Percentiles rank a stretch among this genome's conserved stretches.
These are phyloP conservation scores for Helicoverpa armigera DNA, from an alignment of 1,140 invertebrate genomes.

Conservation along the genomic window DNA sequence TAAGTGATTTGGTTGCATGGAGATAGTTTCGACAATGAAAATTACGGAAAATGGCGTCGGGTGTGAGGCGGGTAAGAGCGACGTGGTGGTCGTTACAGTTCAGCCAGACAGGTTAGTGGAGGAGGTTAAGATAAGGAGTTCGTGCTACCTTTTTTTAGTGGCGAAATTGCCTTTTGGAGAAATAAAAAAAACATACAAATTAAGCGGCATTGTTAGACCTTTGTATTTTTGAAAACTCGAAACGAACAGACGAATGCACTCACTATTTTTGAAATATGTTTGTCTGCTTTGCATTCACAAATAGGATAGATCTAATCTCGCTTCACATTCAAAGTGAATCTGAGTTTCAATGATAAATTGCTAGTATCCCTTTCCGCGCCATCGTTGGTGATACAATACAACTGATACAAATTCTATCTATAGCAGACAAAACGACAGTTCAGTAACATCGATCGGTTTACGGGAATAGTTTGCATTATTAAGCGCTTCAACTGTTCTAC, in stretches of 20 bases:
- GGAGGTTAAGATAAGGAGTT: neutral
- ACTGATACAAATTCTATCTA: neutral
- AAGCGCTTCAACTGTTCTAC: slow-evolving; percentile 12
- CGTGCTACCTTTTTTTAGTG: neutral
- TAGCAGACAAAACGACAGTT: neutral
- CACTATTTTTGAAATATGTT: neutral
- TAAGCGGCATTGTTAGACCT: too few species aligned
- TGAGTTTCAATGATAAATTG: slow-evolving; percentile 23
- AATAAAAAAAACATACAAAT: too few species aligned
- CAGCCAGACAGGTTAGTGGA: slow-evolving; percentile 22
- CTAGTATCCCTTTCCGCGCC: neutral
- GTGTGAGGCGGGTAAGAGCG: neutral
- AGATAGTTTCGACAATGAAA: slow-evolving; percentile 65
- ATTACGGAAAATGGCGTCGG: slow-evolving; percentile 67
- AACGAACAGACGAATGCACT: too few species aligned
- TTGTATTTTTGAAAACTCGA: too few species aligned
- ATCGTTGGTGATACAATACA: neutral
- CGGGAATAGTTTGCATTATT: slow-evolving; percentile 10
- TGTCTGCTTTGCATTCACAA: slow-evolving; percentile 1
- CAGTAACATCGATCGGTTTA: slow-evolving; percentile 11
- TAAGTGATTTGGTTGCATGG: slow-evolving; percentile 29
- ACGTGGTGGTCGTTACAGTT: slow-evolving; percentile 18
- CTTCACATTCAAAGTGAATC: slow-evolving; percentile 9
- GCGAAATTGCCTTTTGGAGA: neutral
- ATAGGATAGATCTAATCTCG: neutral